Evolutionary conservation across 1,140 invertebrate species (phyloP), one percentile per base, ranked within the genome.

Genomic region (Cyrtorhinus lividipennis): DNA sequence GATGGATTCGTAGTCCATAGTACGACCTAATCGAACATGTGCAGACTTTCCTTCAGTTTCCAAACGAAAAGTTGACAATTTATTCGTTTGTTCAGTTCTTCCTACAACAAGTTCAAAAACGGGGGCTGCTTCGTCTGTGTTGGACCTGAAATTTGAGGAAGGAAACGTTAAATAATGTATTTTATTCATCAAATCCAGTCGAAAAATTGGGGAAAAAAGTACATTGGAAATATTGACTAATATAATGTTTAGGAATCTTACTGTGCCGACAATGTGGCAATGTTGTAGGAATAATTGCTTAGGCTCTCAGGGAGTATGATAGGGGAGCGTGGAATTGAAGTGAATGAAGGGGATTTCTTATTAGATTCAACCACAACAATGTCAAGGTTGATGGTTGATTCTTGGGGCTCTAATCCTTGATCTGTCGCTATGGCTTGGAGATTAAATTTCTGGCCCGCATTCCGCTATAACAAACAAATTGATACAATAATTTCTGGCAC

Each of bases 301-400:
- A 83, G 81, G 73, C 86, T 84, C 75, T 92, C 90, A 64, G 77
- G 77, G 24, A 92, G 74, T 64, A 74, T 74, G 63, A 90, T 85
- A 61, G 80, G 79, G 2, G 77, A 73, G 56, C 74, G 67, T 13
- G 79, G 79, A 2, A 68, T 68, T 63, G 79, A 75, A 56, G 80
- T 77, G 68, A 88, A 88, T 44, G 76, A 79, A 56, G 92, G 92
- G 45, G 89, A 83, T 73, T 92, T 90, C 73, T 90, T 92, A 70
- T 88, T 83, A 1, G 89, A 89, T 69, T 90, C 88, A 0, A 92
- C 87, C 20, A 94, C 88, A 64, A 82, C 79, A 66, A 95, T 88
- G 65, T 85, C 80, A 64, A 94, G 78, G 70, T 85, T 82, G 61
- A 88, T 89, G 48, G 77, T 77, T 66, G 81, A 81, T 64, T 77